These are phyloP conservation scores for Ceratina japonica DNA, from an alignment of 1,140 invertebrate species.

Conservation along the genomic window DNA sequence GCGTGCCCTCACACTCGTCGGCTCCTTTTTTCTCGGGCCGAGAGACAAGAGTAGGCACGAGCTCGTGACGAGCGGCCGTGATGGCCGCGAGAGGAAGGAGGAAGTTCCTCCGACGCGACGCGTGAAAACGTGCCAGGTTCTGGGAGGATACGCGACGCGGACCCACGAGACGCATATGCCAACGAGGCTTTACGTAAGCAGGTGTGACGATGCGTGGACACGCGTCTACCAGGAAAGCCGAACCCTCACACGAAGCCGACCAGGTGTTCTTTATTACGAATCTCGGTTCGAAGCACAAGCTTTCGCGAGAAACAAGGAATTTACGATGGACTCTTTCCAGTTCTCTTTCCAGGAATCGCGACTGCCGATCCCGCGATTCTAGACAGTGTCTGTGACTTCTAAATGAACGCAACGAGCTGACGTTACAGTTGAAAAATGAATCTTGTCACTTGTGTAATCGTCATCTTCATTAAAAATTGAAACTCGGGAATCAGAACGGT, in stretches of 20 bases:
- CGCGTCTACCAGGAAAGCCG: constrained; percentile 76
- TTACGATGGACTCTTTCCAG: not conserved
- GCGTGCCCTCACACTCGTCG: constrained; percentile 67
- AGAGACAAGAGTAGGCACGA: constrained; percentile 4
- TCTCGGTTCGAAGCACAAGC: constrained; percentile 48
- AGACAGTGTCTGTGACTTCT: not conserved
- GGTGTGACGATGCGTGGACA: constrained; percentile 79
- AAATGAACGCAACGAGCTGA: not conserved
- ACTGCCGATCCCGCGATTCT: not conserved
- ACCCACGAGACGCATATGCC: constrained; percentile 59
- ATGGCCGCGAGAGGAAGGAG: not conserved
- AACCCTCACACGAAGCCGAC: constrained; percentile 55
- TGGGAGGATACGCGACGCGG: constrained; percentile 45
- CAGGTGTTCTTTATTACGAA: constrained; percentile 75
- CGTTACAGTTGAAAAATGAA: too few species aligned
- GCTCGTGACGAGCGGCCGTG: not conserved
- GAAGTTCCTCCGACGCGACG: constrained; percentile 37
- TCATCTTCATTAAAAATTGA: not conserved
- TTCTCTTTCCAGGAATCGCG: constrained; percentile 9
- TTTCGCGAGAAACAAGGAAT: constrained; percentile 45
- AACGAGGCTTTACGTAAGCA: constrained; percentile 74
- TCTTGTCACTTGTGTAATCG: not conserved
- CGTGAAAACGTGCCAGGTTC: constrained; percentile 50
- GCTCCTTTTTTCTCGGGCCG: not conserved
- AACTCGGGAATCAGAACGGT: not conserved